Percentiles rank a stretch among this genome's conserved stretches.
These are phyloP conservation scores for Stegodyphus dumicola DNA, from an alignment of 1,140 invertebrate species.

Conservation along the genomic window DNA sequence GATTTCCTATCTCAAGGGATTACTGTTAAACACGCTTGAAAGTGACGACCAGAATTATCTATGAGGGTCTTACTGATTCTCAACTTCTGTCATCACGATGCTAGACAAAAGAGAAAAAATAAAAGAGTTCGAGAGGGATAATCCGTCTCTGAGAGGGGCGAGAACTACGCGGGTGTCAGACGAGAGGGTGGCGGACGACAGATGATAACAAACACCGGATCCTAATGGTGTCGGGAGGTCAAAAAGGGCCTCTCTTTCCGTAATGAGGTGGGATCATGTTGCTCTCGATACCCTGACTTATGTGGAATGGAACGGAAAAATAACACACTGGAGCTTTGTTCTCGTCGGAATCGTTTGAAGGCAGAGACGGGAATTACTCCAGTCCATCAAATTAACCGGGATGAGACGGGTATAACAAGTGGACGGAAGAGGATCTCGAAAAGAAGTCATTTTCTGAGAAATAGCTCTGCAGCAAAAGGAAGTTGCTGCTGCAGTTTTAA, in stretches of 20 bases:
- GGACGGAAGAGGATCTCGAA: too few relatives aligned
- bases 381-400: neutral
- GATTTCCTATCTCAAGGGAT: too few relatives aligned
- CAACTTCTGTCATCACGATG: neutral
- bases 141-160: neutral
- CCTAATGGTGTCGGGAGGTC: conserved; percentile 46
- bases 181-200: conserved; percentile 4
- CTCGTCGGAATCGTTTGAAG: neutral
- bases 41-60: too few relatives aligned
- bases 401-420: too few relatives aligned
- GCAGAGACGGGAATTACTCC: neutral
- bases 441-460: too few relatives aligned
- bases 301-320: too few relatives aligned
- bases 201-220: conserved; percentile 47
- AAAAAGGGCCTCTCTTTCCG: conserved; percentile 23
- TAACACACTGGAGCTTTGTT: neutral
- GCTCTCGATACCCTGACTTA: neutral
- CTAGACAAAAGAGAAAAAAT: neutral
- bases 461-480: too few relatives aligned
- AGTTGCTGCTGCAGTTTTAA: too few relatives aligned
- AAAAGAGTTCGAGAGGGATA: neutral
- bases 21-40: too few relatives aligned
- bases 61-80: neutral
- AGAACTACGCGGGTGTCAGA: conserved; percentile 15
- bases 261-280: conserved; percentile 49